Evolutionary conservation across 2,797 vertebrate species (phyloP).

Genomic region (Adelosebastes latens): DNA sequence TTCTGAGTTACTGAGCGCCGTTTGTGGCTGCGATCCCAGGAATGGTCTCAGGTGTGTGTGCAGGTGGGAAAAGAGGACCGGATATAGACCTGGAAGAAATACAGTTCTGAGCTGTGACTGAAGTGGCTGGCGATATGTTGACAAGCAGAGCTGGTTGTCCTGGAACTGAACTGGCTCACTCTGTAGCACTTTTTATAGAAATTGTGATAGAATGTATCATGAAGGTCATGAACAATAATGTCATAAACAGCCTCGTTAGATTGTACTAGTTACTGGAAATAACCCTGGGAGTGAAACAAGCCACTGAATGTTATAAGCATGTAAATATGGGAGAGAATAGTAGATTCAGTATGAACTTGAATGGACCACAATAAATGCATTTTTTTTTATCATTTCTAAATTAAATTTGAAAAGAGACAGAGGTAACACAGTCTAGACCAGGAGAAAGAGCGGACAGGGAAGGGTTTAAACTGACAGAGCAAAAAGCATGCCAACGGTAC

Average conservation of each 20-base stretch:
- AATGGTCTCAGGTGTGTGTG: background rate
- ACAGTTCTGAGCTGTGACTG: background rate
- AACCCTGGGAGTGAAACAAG: background rate
- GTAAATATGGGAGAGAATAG: too few relatives aligned
- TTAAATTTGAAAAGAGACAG: background rate
- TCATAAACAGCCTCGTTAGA: background rate
- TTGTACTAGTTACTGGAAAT: background rate
- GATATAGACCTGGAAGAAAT: background rate
- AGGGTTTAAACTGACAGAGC: background rate
- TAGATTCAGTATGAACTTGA: too few relatives aligned
- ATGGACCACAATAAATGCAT: too few relatives aligned
- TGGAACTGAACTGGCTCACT: background rate
- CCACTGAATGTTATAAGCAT: too few relatives aligned
- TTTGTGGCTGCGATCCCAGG: background rate
- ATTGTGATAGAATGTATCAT: background rate
- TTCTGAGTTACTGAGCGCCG: background rate
- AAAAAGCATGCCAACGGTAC: background rate
- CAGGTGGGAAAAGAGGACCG: background rate
- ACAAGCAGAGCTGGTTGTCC: background rate
- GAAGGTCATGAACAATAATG: background rate
- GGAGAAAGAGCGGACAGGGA: background rate
- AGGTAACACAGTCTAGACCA: background rate
- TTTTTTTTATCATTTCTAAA: too few relatives aligned
- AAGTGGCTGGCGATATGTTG: background rate
- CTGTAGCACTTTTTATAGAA: background rate